Evolutionary conservation across 2,797 vertebrate species (phyloP).

Genomic region (Parauchenoglanis ngamensis): DNA sequence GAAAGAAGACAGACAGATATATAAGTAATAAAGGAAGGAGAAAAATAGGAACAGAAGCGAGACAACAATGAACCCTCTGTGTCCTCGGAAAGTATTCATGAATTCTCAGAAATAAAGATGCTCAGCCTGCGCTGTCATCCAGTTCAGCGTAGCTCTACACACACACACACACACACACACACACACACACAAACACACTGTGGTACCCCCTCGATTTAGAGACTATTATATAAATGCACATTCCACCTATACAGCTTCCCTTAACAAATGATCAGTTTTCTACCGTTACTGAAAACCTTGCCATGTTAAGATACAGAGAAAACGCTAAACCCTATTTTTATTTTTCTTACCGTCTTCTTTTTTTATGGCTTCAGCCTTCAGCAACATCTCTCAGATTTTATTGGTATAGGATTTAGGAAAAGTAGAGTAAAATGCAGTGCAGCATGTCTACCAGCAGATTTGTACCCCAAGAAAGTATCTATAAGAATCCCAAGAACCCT

Average conservation of each 20-base stretch:
- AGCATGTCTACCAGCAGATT: background rate
- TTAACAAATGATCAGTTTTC: background rate
- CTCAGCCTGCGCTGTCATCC: background rate
- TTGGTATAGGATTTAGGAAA: background rate
- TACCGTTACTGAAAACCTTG: background rate
- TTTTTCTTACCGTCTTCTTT: background rate
- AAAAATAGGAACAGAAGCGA: background rate
- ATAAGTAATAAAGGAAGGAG: background rate
- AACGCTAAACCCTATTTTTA: background rate
- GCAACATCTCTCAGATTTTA: background rate
- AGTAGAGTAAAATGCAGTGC: background rate
- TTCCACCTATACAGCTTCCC: background rate
- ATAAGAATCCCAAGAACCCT: background rate
- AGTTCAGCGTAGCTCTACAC: background rate
- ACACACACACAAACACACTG: background rate
- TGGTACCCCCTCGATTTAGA: background rate
- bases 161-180: background rate
- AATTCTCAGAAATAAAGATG: background rate
- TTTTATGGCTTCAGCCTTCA: background rate
- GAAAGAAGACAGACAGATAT: background rate
- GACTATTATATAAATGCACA: background rate
- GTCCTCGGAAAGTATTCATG: conserved; percentile 1
- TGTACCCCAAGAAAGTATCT: background rate
- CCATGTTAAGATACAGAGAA: background rate
- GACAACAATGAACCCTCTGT: background rate